phyloP scores from a whole-genome alignment of 2,113 vertebrate species.

The Zingel zingel region DNA sequence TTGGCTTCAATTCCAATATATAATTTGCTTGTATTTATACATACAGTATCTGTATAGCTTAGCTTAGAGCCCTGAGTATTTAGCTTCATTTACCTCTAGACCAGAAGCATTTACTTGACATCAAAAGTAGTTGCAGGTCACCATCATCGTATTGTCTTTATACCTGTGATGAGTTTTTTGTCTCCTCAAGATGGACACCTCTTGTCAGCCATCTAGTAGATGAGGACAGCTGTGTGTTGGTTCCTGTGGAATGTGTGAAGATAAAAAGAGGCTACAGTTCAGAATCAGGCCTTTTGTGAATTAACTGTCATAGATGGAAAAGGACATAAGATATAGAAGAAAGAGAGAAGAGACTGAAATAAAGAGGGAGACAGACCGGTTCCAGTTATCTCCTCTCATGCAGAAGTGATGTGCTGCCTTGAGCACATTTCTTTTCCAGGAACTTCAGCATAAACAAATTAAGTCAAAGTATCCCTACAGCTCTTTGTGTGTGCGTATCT shows the following conservation, averaged over 20 bases:
- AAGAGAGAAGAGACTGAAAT: conserved; percentile 11
- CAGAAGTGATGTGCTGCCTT: conserved; percentile 62
- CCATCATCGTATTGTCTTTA: conserved; percentile 38
- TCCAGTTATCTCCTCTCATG: conserved; percentile 55
- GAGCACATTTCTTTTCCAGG: conserved; percentile 67
- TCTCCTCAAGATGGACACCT: conserved; percentile 44
- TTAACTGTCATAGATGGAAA: neutral
- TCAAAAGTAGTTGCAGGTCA: conserved; percentile 38
- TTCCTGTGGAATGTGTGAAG: conserved; percentile 32
- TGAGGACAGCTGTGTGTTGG: conserved; percentile 53
- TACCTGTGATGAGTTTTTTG: conserved; percentile 48
- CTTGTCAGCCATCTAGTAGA: conserved; percentile 55
- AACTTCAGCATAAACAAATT: conserved; percentile 74
- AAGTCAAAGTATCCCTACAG: conserved; percentile 69
- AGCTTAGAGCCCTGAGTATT: neutral
- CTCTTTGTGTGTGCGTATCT: conserved; percentile 46
- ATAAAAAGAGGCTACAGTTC: conserved; percentile 12
- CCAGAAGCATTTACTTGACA: conserved; percentile 49
- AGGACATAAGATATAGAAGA: neutral
- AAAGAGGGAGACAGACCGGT: conserved; percentile 17
- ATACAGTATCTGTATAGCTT: conserved; percentile 9
- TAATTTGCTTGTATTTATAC: conserved; percentile 17
- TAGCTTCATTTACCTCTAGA: conserved; percentile 29
- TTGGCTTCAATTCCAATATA: conserved; percentile 31
- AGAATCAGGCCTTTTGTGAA: conserved; percentile 6